Base-by-base conservation (phyloP, 2,113 vertebrate genomes). In the Mohoua ochrocephala region DNA sequence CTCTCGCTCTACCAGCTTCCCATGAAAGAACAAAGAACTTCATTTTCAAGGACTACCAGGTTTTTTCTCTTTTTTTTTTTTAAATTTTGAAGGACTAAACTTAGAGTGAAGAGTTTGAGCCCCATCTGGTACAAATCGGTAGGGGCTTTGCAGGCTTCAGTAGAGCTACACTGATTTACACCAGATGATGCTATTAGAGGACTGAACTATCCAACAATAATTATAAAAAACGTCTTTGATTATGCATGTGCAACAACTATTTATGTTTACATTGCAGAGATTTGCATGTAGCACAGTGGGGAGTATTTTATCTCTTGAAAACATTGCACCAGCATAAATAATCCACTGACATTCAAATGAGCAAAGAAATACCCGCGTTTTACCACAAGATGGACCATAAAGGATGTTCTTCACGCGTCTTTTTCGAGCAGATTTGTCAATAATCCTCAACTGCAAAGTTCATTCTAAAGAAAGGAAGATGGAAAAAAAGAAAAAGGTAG, bases 221-320 rank as follows among this genome's bases (percentile, higher is more conserved):
- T 89, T 70, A 79, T 88, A 86, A 76, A 95, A 97, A 93, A 17
- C 30, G 63, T 44, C 83, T 96, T 89, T 97, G 74, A 96, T 90
- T 94, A 91, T 84, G 79, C 91, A 49, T 82, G 49, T 83, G 67
- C 95, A 96, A 70, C 78, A 96, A 79, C 86, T 75, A 82, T 89
- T 94, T 75, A 91, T 95, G 79, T 93, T 95, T 95, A 96, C 82
- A 93, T 93, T 91, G 84, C 91, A 76, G 91, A 94, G 78, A 97
- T 94, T 97, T 95, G 65, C 78, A 87, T 87, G 93, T 91, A 96
- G 95, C 96, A 95, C 96, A 97, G 97, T 94, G 88, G 96, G 96
- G 95, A 97, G 97, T 76, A 97, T 96, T 97, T 97, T 96, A 97
- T 96, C 96, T 96, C 95, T 94, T 92, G 88, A 92, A 95, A 97